Percentiles rank a stretch among this genome's conserved stretches.
Evolutionary conservation across 2,113 vertebrate genomes (phyloP).

Genomic region (Dicrurus megarhynchus): DNA sequence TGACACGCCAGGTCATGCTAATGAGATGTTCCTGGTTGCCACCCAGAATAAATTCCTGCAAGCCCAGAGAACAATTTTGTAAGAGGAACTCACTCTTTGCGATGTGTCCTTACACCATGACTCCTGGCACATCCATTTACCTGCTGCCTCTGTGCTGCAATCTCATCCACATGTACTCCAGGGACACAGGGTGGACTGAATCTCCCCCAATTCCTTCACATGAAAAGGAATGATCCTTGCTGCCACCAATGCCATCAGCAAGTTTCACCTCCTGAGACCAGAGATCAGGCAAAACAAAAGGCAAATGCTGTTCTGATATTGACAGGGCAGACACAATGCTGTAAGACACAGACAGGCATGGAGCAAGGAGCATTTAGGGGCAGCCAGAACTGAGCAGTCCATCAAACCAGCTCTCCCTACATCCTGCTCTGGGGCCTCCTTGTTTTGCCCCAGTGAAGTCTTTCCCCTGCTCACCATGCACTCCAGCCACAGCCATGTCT

Average conservation of each 20-base stretch:
- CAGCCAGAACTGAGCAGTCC: background rate
- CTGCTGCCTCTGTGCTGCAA: background rate
- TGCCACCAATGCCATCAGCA: background rate
- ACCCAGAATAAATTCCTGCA: background rate
- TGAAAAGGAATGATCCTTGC: background rate
- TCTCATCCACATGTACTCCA: background rate
- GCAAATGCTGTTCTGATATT: background rate
- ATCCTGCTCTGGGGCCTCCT: background rate
- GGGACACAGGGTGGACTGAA: background rate
- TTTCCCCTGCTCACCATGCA: background rate
- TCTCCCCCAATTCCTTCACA: background rate
- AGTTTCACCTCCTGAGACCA: background rate
- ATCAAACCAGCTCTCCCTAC: background rate
- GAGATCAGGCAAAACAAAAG: background rate
- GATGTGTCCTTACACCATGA: rapidly evolving
- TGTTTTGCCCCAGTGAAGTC: background rate
- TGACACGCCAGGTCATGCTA: background rate
- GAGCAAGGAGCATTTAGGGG: background rate
- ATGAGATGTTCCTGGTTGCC: background rate
- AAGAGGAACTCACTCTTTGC: background rate
- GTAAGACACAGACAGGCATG: rapidly evolving
- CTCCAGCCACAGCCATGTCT: background rate
- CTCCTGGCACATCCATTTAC: background rate
- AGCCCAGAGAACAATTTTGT: background rate
- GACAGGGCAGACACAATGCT: background rate